Evolutionary conservation across 2,797 vertebrate genomes (phyloP).

Genomic region (Carapus acus): DNA sequence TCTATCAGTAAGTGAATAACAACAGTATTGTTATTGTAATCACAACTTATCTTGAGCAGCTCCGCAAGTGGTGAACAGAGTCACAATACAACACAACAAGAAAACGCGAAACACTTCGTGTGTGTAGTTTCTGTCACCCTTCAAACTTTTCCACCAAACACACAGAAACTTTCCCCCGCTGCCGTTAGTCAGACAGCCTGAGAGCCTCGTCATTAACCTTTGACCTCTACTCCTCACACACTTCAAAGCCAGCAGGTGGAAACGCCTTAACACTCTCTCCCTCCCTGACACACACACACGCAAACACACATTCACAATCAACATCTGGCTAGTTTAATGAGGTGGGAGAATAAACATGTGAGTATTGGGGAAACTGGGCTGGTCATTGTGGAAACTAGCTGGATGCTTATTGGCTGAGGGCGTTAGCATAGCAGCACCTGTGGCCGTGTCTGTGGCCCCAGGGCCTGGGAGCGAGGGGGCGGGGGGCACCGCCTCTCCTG

Average conservation of each 20-base stretch:
- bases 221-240: constrained; percentile 39
- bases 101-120: too few relatives aligned
- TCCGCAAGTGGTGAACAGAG: too few relatives aligned
- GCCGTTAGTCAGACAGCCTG: constrained; percentile 8
- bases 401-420: constrained; percentile 62
- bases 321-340: constrained; percentile 52
- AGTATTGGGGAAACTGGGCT: constrained; percentile 36
- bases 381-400: constrained; percentile 33
- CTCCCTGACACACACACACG: constrained; percentile 32
- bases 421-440: constrained; percentile 48
- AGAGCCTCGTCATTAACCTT: constrained; percentile 36
- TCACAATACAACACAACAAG: too few relatives aligned
- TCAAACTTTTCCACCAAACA: not conserved
- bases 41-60: too few relatives aligned
- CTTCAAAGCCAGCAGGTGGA: constrained; percentile 55
- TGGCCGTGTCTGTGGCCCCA: constrained; percentile 41
- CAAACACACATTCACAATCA: constrained; percentile 45
- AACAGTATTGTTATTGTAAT: too few relatives aligned
- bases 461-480: constrained; percentile 16
- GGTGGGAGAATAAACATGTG: constrained; percentile 52
- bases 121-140: not conserved
- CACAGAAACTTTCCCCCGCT: not conserved
- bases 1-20: too few relatives aligned
- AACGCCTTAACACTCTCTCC: constrained; percentile 41
- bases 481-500: too few relatives aligned